Base-by-base conservation (phyloP, 2,888 invertebrate species). In the Marronus borbonicus region DNA sequence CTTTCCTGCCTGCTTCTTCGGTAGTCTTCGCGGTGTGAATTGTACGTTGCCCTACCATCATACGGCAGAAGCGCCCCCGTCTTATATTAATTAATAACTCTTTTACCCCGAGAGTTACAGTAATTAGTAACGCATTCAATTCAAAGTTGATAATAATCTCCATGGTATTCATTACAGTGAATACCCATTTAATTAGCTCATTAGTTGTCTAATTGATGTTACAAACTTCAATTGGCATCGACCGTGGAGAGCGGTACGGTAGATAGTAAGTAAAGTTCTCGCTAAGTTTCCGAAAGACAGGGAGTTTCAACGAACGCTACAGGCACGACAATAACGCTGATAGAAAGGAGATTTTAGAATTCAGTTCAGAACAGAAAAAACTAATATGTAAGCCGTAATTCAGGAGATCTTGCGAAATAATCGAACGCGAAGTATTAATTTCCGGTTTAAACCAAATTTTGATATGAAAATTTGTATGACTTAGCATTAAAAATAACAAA, bases 131-230 rank as follows among this genome's bases (percentile, higher is more conserved):
- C 83, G 84, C 84, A 85, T 86, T 86, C 84, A 84, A 80, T 79
- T 76, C 79, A 82, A 70, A 75, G 82, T 85, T 85, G 85, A 85
- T 86, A 86, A 85, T 85, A 84, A 85, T 85, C 84, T 83, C 84
- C 80, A 84, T 84, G 86, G 86, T 85, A 87, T 88, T 89, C 88
- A 89, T 89, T 89, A 88, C 88, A 85, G 86, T 89, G 88, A 89
- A 89, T 89, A 88, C 88, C 87, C 88, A 88, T 89, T 89, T 89
- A 89, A 89, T 89, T 89, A 89, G 88, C 89, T 89, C 89, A 89
- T 89, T 89, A 89, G 89, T 87, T 88, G 87, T 88, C 88, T 89
- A 89, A 89, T 89, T 89, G 89, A 88, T 88, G 88, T 88, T 87
- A 84, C 87, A 86, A 88, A 87, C 86, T 87, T 85, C 84, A 84